phyloP scores from a whole-genome alignment of 2,113 vertebrate genomes.

The Enhydra lutris region DNA sequence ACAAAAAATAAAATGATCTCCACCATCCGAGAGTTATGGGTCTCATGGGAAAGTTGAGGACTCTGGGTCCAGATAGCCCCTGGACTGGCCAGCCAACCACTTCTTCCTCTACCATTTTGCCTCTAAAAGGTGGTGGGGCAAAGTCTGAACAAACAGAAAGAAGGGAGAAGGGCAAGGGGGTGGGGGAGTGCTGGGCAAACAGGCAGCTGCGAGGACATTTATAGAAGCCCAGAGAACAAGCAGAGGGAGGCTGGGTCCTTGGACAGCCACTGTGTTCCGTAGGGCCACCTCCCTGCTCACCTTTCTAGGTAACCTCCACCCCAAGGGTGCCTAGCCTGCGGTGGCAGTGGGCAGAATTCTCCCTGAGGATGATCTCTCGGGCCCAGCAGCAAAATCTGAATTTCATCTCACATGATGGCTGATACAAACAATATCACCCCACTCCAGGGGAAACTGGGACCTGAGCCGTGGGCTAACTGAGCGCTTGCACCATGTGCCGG shows the following conservation, averaged over 20 bases:
- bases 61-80: not conserved
- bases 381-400: not conserved
- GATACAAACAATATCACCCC: not conserved
- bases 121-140: not conserved
- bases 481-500: fast-evolving
- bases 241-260: not conserved
- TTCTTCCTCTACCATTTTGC: not conserved
- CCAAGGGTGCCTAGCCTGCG: too few relatives aligned
- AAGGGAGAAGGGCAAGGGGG: not conserved
- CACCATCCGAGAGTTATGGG: not conserved
- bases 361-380: not conserved
- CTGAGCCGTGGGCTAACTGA: not conserved
- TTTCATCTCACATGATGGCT: not conserved
- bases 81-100: not conserved
- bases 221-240: not conserved
- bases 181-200: not conserved
- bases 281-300: not conserved
- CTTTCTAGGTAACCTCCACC: not conserved
- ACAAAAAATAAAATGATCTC: not conserved
- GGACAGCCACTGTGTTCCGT: not conserved
- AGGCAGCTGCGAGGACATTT: not conserved
- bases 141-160: not conserved
- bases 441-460: not conserved
- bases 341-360: not conserved
- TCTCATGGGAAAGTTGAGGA: not conserved